These are phyloP conservation scores for Empidonax traillii DNA, from an alignment of 2,113 vertebrate species.

Conservation along the genomic window DNA sequence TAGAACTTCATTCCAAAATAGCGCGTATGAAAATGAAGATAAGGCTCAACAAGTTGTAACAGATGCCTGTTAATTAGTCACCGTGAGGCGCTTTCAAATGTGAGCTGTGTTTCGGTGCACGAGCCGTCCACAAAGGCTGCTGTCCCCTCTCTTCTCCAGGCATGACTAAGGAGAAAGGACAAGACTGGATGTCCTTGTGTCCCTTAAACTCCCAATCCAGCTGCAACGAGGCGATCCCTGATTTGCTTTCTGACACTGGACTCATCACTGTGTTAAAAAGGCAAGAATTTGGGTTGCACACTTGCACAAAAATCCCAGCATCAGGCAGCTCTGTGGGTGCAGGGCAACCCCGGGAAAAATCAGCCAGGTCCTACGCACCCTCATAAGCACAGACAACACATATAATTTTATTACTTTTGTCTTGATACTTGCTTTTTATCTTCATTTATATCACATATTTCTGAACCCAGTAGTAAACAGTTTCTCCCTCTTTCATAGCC, in stretches of 20 bases:
- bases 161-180: neutral
- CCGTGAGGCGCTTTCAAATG: neutral
- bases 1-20: constrained; percentile 67
- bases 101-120: neutral
- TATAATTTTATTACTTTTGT: constrained; percentile 7
- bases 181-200: neutral
- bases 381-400: neutral
- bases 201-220: neutral
- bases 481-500: constrained; percentile 50
- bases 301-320: neutral
- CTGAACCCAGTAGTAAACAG: constrained; percentile 35
- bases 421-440: constrained; percentile 30
- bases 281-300: neutral
- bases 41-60: constrained; percentile 69
- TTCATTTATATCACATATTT: constrained; percentile 40
- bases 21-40: constrained; percentile 58
- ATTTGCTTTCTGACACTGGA: neutral
- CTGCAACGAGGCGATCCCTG: neutral
- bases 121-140: neutral
- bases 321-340: neutral
- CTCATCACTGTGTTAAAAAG: neutral
- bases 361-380: neutral
- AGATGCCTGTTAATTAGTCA: constrained; percentile 67
- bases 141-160: neutral
- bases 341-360: neutral